Evolutionary conservation across 2,797 vertebrate genomes (phyloP).

Genomic region (Odontamblyopus lacepedii): DNA sequence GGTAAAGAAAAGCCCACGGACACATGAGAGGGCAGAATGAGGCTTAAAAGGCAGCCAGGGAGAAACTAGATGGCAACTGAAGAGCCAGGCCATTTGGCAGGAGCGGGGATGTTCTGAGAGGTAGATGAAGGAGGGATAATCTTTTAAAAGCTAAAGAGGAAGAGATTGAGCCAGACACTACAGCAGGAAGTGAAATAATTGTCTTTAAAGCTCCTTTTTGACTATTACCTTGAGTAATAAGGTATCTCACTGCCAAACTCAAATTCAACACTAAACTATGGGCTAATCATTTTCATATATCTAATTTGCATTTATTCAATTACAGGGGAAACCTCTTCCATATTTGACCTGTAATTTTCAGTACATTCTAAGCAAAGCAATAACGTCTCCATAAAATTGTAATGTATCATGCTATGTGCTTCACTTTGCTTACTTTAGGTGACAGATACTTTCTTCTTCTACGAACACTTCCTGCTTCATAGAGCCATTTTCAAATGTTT

Average conservation of each 20-base stretch:
- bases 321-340: no score
- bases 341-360: no score
- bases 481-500: neutral
- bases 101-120: conserved; percentile 29
- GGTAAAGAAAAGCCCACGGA: conserved; percentile 11
- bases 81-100: conserved; percentile 36
- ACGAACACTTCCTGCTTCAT: no score
- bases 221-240: neutral
- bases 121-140: conserved; percentile 28
- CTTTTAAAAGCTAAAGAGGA: conserved; percentile 28
- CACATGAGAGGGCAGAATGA: conserved; percentile 30
- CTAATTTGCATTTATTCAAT: no score
- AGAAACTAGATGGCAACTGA: conserved; percentile 29
- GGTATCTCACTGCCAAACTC: neutral
- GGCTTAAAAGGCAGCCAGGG: conserved; percentile 39
- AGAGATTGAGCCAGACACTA: conserved; percentile 19
- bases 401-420: no score
- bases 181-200: neutral
- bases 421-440: neutral
- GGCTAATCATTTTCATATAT: neutral
- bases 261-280: neutral
- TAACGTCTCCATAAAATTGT: no score
- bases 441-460: neutral
- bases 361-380: no score
- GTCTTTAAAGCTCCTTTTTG: neutral